Base-by-base conservation (phyloP, 2,797 vertebrate species). In the Hyperoplus lanceolatus region DNA sequence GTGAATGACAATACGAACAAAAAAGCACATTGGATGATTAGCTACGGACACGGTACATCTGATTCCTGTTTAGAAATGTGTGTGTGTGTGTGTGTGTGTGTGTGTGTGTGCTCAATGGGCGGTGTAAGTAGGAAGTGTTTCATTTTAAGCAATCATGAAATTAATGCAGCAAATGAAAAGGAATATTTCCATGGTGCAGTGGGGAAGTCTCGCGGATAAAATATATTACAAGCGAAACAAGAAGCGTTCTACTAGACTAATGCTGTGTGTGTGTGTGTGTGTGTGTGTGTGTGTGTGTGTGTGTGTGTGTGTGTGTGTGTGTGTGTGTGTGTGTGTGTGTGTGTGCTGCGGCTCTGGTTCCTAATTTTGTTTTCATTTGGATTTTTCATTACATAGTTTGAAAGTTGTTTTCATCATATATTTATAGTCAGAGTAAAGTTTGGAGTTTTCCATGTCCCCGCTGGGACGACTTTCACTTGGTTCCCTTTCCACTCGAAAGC, bases 111-210 rank as follows among this genome's bases (percentile, higher is more conserved):
- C 29, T 3, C 29, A 29, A 29, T 29, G 29, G 29, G 29, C 29
- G 29, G 29, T 29, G 29, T 29, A 60, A 87, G 84, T 76, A 74
- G 59, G 78, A 71, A 70, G 63, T 48, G 79, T 89, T 91, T 90
- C 77, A 88, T 89, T 83, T 29, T 83, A 78, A 79, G 82, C 69
- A 91, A 90, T 90, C 82, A 69, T 45, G 75, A 81, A 91, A 88
- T 89, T 87, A 93, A 93, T 90, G 86, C 87, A 59, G 86, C 80
- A 86, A 82, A 86, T 29, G n/a, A 72, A 76, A 67, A 76, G 53
- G 66, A 29, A 29, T 29, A 29, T 61, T 88, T 85, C 76, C 64
- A 59, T 82, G 68, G 70, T 59, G 5, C 58, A 76, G 82, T 74
- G 29, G 29, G 3, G 29, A 29, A 3, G 73, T 75, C 45, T 49